Evolutionary conservation across 1,140 invertebrate species (phyloP).

Genomic region (Listronotus oregonensis): DNA sequence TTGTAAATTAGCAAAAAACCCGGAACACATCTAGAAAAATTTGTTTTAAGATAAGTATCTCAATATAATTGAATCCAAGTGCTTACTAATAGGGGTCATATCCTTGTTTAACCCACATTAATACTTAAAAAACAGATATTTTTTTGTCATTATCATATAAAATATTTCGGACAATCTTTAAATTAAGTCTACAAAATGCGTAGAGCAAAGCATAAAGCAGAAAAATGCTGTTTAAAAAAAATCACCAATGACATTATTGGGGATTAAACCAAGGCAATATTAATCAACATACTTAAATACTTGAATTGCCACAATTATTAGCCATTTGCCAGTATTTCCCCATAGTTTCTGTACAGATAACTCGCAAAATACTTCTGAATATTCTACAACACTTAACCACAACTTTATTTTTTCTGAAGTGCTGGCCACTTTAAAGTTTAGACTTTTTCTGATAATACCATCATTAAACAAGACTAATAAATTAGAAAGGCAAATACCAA

Average conservation of each 20-base stretch:
- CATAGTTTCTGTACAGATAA: slow-evolving; percentile 71
- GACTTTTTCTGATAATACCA: slow-evolving; percentile 67
- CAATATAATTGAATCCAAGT: too few relatives aligned
- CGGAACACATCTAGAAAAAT: slow-evolving; percentile 64
- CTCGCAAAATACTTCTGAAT: slow-evolving; percentile 85
- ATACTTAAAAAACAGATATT: too few relatives aligned
- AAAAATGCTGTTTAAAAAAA: too few relatives aligned
- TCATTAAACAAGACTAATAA: slow-evolving; percentile 82
- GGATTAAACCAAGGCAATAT: too few relatives aligned
- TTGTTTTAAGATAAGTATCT: neutral
- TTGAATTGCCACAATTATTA: slow-evolving; percentile 72
- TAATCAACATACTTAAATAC: slow-evolving; percentile 66
- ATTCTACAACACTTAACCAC: too few relatives aligned
- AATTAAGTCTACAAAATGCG: too few relatives aligned
- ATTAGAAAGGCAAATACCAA: slow-evolving; percentile 81
- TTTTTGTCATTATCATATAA: too few relatives aligned
- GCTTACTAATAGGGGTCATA: too few relatives aligned
- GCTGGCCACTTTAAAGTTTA: slow-evolving; percentile 55
- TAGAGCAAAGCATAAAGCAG: too few relatives aligned
- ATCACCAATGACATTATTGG: too few relatives aligned
- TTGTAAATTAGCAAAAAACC: slow-evolving; percentile 69
- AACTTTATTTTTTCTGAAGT: slow-evolving; percentile 65
- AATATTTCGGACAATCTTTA: too few relatives aligned
- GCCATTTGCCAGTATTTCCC: slow-evolving; percentile 75
- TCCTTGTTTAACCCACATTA: too few relatives aligned